Evolutionary conservation across 2,113 vertebrate species (phyloP), one percentile per base, ranked within the genome.

Genomic region (Myxocyprinus asiaticus): DNA sequence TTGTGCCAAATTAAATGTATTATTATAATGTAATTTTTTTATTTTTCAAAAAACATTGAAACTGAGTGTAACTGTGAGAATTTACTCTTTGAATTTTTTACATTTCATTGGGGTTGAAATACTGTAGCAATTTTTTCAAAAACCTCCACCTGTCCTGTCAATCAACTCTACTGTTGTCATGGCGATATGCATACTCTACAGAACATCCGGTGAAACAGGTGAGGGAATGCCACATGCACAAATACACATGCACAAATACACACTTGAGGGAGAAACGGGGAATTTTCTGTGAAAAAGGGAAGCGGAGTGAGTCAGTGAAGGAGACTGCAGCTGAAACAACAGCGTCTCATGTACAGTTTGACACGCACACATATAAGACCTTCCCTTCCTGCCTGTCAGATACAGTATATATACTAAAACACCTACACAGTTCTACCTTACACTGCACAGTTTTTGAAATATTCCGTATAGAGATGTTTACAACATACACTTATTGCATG

Each of bases 311-410:
- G 76, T 82, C 67, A 80, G 81, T 53, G 44, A 43, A 80, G 47
- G 22, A 33, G 22, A 33, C 22, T 15, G 64, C 81, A 82, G 80
- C 80, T 85, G 83, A 65, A 84, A 81, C n/a, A 84, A 84, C 79
- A 84, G 51, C 9, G 67, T 78, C 48, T 74, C 45, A 51, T 65
- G 58, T 17, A 59, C 6, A 66, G 22, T 33, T 70, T 75, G 15
- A 67, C 67, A 45, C 53, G 64, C 22, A 33, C 22, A 33, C 22
- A 33, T 33, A 33, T 33, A 33, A 33, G 22, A 33, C 22, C 22
- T 33, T 33, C 22, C 22, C 22, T 33, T 33, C 22, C 22, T 33
- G 22, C 58, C 67, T 76, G 44, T 51, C 61, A 50, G 43, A 14
- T 61, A 74, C 48, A 63, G 22, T 33, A 33, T 33, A 33, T 33